Evolutionary conservation across 2,888 invertebrate species (phyloP), one percentile per base, ranked within the genome.

Genomic region (Lysandra bellargus): DNA sequence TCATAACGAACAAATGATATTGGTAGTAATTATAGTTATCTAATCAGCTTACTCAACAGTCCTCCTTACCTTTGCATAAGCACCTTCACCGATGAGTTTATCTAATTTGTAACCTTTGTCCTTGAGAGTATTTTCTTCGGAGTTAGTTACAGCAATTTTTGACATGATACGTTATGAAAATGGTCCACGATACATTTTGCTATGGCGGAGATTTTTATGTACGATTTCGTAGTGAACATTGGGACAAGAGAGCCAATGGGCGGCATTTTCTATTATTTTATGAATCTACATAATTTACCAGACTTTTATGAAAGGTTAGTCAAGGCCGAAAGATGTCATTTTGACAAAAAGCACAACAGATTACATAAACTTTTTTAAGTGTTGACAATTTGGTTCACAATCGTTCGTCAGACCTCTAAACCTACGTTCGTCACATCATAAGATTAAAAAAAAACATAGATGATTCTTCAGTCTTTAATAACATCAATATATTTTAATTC

Each of bases 71-170:
- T 97, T 97, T n/a, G 97, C 97, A 85, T 97, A 97, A 23, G 97
- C 96, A 79, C 97, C 97, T 93, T 97, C 97, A 7, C 97, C 97
- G 80, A 97, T 87, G 87, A 96, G 96, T 88, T 95, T 96, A 12
- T 95, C 80, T 79, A 97, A 88, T 85, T 95, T 95, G 86, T 97
- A 97, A 80, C 97, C 97, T 87, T 94, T 95, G 49, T 90, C 84
- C 84, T 89, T 85, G 82, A 94, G 90, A 81, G 94, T 94, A 85
- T 91, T 90, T 88, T 94, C 93, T 89, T 94, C 95, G 80, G 94
- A 95, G 88, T 86, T 81, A 85, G 89, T 87, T 78, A 89, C 86
- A 91, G 92, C 93, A 89, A 91, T 80, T 83, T 93, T 93, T 90
- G 87, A 90, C 94, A 94, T 94, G 88, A 87, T 94, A 92, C 85